A percentile compares a stretch with the other conserved stretches of the same genome.
Evolutionary conservation across 2,797 vertebrate genomes (phyloP).

Genomic region (Tangara arthus): DNA sequence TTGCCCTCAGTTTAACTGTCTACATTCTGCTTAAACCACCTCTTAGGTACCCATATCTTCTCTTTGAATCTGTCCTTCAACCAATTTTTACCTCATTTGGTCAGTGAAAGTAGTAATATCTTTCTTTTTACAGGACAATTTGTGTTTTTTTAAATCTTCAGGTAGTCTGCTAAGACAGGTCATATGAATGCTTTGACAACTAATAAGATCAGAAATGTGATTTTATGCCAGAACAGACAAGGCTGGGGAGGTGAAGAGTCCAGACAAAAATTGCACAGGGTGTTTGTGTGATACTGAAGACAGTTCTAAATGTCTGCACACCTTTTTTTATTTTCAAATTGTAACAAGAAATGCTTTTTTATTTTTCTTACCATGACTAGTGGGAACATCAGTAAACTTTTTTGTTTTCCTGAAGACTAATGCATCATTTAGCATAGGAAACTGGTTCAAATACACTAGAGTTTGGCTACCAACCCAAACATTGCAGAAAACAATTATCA

Average conservation of each 20-base stretch:
- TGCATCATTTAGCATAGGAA: background rate
- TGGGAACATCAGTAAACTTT: background rate
- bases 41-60: background rate
- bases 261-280: background rate
- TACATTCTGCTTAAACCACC: background rate
- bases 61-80: background rate
- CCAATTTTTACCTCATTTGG: background rate
- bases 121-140: background rate
- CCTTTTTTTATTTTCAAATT: background rate
- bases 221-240: background rate
- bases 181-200: background rate
- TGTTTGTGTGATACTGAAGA: background rate
- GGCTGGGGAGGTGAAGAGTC: background rate
- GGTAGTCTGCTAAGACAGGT: background rate
- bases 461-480: background rate
- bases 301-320: background rate
- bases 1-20: background rate
- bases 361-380: background rate
- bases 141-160: background rate
- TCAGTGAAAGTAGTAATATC: background rate
- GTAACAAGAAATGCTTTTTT: background rate
- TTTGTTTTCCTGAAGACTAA: background rate
- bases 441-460: background rate
- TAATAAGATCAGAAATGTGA: background rate
- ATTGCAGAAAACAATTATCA: background rate